Evolutionary conservation across 2,113 vertebrate genomes (phyloP), one percentile per base, ranked within the genome.

Genomic region (Chrysochloris asiatica): DNA sequence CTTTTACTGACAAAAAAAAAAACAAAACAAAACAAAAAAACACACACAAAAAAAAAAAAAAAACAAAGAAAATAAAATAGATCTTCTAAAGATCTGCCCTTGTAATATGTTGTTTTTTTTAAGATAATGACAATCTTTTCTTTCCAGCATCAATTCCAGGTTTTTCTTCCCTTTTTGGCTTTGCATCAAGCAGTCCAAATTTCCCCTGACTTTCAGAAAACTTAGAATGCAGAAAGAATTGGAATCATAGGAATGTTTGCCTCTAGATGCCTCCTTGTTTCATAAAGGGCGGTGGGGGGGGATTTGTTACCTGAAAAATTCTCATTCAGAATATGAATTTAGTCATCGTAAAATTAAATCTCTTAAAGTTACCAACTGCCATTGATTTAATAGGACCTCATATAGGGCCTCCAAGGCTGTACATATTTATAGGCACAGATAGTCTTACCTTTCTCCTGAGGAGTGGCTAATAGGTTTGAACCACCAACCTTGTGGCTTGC

Each of bases 211-310:
- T 9, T 52, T 77, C 77, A 86, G 26, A 73, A 82, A 94, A 73
- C 38, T 16, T 17, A 75, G 69, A 36, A 24, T 24, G 30, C 8
- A 22, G 30, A 67, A 50, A 11, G 8, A 78, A 21, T 0, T 67
- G n/a, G 45, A 26, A 43, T 54, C 2, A 22, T 33, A 50, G 80
- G 3, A 69, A 78, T 50, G 26, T 65, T 89, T 59, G 75, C 45
- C 41, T 75, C n/a, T 85, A 75, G 12, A 56, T 38, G 14, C 12
- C 47, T 81, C 65, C 80, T 92, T 71, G 75, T 81, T 89, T 91
- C 78, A 75, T 21, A 54, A 79, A 56, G 13, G 28, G 61, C 65
- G 83, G 59, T 52, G 56, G 41, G n/a, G n/a, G n/a, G n/a, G n/a
- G n/a, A 30, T 24, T 14, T 16, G 3, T 16, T 21, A 50, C 48